A percentile compares a stretch with the other conserved stretches of the same genome.
Evolutionary conservation across 2,113 vertebrate genomes (phyloP).

Genomic region (Abramis brama): DNA sequence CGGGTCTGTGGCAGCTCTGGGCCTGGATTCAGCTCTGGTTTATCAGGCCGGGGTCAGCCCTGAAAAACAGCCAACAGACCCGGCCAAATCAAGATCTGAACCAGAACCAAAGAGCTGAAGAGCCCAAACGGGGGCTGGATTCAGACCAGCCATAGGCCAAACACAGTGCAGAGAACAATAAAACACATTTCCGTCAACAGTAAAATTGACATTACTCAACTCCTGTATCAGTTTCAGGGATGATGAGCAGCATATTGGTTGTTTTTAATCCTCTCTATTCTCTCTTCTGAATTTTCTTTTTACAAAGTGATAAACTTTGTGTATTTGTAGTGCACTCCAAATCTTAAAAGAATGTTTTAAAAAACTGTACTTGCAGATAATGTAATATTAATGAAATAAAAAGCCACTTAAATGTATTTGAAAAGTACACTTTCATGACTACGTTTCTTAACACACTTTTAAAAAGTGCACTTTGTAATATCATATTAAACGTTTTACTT

Average conservation of each 20-base stretch:
- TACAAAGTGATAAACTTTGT: background rate
- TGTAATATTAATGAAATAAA: background rate
- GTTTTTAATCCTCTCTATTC: background rate
- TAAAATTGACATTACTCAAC: background rate
- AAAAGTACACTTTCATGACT: background rate
- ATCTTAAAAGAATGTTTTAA: background rate
- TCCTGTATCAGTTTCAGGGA: background rate
- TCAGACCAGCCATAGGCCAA: slow-evolving; percentile 10
- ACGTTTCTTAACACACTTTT: too few species aligned
- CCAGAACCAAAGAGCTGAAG: slow-evolving; percentile 26
- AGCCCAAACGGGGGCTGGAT: slow-evolving; percentile 1
- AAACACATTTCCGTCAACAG: background rate
- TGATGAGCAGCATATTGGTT: background rate
- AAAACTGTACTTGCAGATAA: background rate
- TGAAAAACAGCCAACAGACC: background rate
- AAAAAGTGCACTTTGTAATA: too few species aligned
- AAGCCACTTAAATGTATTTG: background rate
- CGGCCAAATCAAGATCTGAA: slow-evolving; percentile 60
- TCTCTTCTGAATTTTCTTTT: background rate
- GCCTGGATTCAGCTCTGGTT: slow-evolving; percentile 11
- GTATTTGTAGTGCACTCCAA: background rate
- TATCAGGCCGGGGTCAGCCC: slow-evolving; percentile 11
- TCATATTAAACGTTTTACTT: too few species aligned
- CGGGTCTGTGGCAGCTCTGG: slow-evolving; percentile 14
- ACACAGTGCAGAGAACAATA: background rate